phyloP scores from a whole-genome alignment of 92 coral and sea anemone genomes.

The Epizoanthus ramosus region DNA sequence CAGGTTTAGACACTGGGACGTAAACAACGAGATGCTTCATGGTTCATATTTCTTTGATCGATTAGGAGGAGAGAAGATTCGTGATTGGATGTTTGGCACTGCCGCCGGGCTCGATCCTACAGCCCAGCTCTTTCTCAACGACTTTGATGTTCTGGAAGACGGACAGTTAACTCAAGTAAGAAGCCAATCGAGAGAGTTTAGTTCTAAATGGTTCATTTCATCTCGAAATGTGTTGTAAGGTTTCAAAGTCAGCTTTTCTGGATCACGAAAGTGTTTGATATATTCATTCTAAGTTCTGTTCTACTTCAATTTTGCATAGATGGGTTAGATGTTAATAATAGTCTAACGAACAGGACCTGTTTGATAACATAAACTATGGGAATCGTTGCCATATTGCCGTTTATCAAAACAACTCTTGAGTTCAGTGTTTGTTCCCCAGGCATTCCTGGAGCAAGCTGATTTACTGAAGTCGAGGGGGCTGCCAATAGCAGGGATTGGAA shows the following conservation, averaged over 20 bases:
- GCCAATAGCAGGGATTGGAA: constrained; percentile 80
- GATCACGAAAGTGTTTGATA: too few relatives aligned
- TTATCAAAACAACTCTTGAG: too few relatives aligned
- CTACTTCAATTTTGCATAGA: too few relatives aligned
- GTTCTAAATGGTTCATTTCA: too few relatives aligned
- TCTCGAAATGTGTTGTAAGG: too few relatives aligned
- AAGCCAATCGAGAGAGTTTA: background rate
- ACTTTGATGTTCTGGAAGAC: constrained; percentile 78
- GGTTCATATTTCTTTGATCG: constrained; percentile 80
- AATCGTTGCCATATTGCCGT: too few relatives aligned
- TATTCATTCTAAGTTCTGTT: too few relatives aligned
- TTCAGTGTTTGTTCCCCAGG: constrained; percentile 50
- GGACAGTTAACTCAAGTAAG: constrained; percentile 79
- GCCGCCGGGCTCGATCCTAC: constrained; percentile 71
- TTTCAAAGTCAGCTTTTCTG: too few relatives aligned
- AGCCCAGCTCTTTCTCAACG: constrained; percentile 76
- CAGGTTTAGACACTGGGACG: constrained; percentile 88
- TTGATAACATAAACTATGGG: too few relatives aligned
- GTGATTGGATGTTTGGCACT: constrained; percentile 82
- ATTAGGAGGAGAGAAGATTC: constrained; percentile 53
- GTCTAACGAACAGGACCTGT: too few relatives aligned
- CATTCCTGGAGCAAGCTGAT: constrained; percentile 70
- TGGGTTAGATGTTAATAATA: too few relatives aligned
- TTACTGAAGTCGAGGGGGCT: constrained; percentile 61
- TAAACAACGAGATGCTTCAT: constrained; percentile 88